These are phyloP conservation scores for Sorex araneus DNA, from an alignment of 2,113 vertebrate species.

Conservation along the genomic window DNA sequence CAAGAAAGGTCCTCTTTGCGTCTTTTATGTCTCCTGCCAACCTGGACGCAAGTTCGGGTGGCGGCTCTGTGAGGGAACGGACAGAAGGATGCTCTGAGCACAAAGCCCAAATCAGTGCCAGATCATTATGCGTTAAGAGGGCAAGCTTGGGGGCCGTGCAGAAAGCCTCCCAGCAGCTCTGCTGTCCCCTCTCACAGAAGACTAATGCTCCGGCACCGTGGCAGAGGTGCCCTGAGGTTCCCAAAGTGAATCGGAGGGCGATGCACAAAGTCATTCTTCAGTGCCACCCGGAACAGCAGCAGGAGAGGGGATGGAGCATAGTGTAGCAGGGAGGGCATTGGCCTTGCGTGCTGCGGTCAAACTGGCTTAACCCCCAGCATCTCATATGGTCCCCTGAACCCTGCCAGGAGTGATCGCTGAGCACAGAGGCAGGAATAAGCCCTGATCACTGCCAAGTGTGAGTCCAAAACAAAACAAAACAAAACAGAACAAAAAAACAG, in stretches of 20 bases:
- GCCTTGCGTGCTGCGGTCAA: too few species aligned
- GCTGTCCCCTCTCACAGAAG: not conserved
- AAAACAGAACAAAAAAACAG: too few species aligned
- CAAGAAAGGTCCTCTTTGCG: not conserved
- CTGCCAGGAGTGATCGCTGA: too few species aligned
- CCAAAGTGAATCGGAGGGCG: conserved; percentile 34
- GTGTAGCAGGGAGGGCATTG: too few species aligned
- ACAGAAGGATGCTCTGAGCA: conserved; percentile 10
- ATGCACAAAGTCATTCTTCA: conserved; percentile 23
- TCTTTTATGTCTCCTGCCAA: conserved; percentile 11
- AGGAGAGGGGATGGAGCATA: not conserved
- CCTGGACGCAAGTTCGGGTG: not conserved
- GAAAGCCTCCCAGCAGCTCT: conserved; percentile 9
- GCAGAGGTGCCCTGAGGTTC: conserved; percentile 6
- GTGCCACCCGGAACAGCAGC: conserved; percentile 33
- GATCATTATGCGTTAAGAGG: not conserved
- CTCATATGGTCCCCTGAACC: too few species aligned
- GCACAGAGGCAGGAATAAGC: too few species aligned
- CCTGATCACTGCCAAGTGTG: too few species aligned
- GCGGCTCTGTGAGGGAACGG: not conserved
- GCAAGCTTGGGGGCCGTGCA: not conserved
- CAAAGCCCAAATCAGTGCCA: conserved; percentile 8
- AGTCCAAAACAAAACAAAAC: too few species aligned
- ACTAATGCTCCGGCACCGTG: not conserved
- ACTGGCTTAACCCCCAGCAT: too few species aligned